These are phyloP conservation scores for Decapterus maruadsi DNA, from an alignment of 2,797 vertebrate genomes.

Conservation along the genomic window DNA sequence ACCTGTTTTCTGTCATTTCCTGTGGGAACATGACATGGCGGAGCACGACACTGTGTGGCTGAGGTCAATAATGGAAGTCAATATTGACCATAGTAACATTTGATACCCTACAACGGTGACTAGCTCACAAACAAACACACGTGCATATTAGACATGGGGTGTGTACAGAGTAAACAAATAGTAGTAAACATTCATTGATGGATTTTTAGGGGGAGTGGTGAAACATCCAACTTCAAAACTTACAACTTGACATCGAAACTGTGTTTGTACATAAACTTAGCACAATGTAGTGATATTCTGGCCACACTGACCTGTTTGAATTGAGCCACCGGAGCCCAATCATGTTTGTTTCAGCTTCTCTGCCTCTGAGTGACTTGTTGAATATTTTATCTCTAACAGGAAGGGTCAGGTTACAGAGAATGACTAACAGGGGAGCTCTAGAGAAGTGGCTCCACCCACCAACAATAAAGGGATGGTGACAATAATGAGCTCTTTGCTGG, in stretches of 20 bases:
- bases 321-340: not conserved
- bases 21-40: not conserved
- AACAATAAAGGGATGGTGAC: constrained; percentile 2
- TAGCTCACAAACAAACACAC: not conserved
- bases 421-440: constrained; percentile 48
- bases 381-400: constrained; percentile 76
- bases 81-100: constrained; percentile 13
- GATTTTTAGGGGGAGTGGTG: not conserved
- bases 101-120: not conserved
- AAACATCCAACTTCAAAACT: not conserved
- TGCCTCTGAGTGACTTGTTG: constrained; percentile 48
- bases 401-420: constrained; percentile 62
- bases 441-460: constrained; percentile 26
- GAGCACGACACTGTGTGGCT: not conserved
- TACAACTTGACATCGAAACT: not conserved
- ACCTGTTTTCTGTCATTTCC: not conserved
- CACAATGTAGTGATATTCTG: not conserved
- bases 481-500: constrained; percentile 45
- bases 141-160: not conserved
- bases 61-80: not conserved
- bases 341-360: constrained; percentile 31
- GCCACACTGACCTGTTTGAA: not conserved
- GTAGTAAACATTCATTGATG: not conserved
- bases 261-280: not conserved
- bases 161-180: not conserved